Evolutionary conservation across 2,888 invertebrate species (phyloP).

Genomic region (Mamestra brassicae): DNA sequence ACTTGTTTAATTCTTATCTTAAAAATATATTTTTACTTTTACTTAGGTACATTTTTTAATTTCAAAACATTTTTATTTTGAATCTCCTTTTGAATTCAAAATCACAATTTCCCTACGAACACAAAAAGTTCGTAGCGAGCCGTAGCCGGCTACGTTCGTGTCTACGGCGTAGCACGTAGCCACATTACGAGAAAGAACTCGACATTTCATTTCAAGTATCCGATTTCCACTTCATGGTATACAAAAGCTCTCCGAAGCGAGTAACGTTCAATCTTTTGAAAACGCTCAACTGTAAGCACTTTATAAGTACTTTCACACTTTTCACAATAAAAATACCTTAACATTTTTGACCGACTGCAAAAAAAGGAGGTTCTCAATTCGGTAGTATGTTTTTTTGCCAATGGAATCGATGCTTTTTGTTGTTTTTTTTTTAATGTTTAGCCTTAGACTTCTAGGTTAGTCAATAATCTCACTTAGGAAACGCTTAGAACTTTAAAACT

Average conservation of each 20-base stretch:
- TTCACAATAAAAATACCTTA: slow-evolving; percentile 39
- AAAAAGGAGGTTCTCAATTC: too few relatives aligned
- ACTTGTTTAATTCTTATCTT: too few relatives aligned
- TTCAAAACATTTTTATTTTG: background rate
- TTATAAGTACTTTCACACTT: slow-evolving; percentile 41
- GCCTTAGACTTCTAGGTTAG: background rate
- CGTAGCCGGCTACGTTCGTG: slow-evolving; percentile 50
- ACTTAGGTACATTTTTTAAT: background rate
- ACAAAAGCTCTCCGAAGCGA: slow-evolving; percentile 55
- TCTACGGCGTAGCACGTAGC: slow-evolving; percentile 69
- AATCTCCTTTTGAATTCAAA: slow-evolving; percentile 18
- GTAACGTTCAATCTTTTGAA: slow-evolving; percentile 60
- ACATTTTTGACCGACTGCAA: too few relatives aligned
- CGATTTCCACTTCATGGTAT: slow-evolving; percentile 65
- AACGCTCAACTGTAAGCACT: slow-evolving; percentile 54
- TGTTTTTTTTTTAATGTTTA: slow-evolving; percentile 1
- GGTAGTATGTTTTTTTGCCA: too few relatives aligned
- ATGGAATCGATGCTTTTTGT: background rate
- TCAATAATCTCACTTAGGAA: background rate
- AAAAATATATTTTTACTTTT: too few relatives aligned
- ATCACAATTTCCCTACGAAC: slow-evolving; percentile 14
- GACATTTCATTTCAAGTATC: slow-evolving; percentile 62
- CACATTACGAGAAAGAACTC: slow-evolving; percentile 55
- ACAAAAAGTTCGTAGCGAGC: slow-evolving; percentile 28
- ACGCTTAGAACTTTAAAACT: background rate